These are phyloP conservation scores for Eptesicus fuscus DNA, from an alignment of 2,113 vertebrate species.

Conservation along the genomic window DNA sequence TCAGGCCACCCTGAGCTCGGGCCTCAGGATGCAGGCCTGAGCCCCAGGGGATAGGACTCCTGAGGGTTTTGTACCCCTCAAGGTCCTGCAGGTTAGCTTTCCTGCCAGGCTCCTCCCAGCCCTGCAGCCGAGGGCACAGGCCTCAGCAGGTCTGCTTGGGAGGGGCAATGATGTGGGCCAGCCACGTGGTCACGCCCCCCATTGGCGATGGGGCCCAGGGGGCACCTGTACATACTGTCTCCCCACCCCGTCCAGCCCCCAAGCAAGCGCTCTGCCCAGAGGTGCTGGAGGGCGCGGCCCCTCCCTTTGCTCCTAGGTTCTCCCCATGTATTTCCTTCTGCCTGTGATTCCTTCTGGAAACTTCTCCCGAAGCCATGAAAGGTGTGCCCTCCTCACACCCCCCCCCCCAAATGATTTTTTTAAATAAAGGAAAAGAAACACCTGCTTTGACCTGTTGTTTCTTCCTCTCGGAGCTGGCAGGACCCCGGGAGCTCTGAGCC, in stretches of 20 bases:
- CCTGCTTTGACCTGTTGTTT: rapidly evolving
- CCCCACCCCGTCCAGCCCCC: not conserved
- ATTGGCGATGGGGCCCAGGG: not conserved
- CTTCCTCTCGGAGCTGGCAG: not conserved
- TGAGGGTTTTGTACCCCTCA: not conserved
- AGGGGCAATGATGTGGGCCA: not conserved
- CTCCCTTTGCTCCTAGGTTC: not conserved
- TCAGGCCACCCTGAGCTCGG: not conserved
- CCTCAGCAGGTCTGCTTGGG: not conserved
- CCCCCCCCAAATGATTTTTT: slow-evolving; percentile 36
- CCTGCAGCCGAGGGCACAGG: not conserved
- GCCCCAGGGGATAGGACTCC: not conserved
- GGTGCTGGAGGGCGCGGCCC: not conserved
- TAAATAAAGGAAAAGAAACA: slow-evolving; percentile 62
- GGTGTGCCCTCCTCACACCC: not conserved
- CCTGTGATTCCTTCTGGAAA: not conserved
- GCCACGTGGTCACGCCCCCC: not conserved
- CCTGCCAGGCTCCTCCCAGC: not conserved
- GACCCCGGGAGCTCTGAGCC: not conserved
- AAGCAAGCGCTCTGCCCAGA: not conserved
- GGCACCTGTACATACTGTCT: not conserved
- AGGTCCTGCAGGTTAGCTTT: not conserved
- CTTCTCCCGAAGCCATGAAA: slow-evolving; percentile 54
- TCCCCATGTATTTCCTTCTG: not conserved
- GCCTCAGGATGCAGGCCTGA: not conserved